Evolutionary conservation across 2,113 vertebrate species (phyloP).

Genomic region (Danionella cerebrum): DNA sequence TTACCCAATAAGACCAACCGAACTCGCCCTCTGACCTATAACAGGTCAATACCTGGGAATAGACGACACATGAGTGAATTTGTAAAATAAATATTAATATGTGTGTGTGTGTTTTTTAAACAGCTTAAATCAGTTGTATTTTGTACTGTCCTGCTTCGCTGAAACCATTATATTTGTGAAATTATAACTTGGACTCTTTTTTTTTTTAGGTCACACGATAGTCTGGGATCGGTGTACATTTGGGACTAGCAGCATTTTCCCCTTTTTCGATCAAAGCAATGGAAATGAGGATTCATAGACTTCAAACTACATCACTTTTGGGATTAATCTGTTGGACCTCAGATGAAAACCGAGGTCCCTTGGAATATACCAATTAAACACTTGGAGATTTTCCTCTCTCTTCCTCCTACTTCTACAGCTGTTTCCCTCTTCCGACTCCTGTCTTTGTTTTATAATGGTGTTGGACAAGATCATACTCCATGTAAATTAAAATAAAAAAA

Average conservation of each 20-base stretch:
- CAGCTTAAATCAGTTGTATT: no score
- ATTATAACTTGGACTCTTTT: constrained; percentile 14
- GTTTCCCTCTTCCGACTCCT: constrained; percentile 10
- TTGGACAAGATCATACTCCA: constrained; percentile 15
- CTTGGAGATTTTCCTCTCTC: constrained; percentile 8
- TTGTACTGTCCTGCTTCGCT: background rate
- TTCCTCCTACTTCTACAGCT: background rate
- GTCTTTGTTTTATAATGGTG: constrained; percentile 26
- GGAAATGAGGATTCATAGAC: constrained; percentile 34
- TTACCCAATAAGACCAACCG: no score
- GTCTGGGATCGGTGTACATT: constrained; percentile 45
- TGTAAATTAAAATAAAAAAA: constrained; percentile 43
- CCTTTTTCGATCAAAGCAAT: constrained; percentile 11
- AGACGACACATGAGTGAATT: no score
- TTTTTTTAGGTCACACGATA: constrained; percentile 68
- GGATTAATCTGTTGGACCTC: constrained; percentile 46
- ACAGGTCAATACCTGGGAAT: no score
- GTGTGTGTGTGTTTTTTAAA: no score
- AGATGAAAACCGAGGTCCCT: constrained; percentile 44
- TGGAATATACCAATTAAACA: constrained; percentile 40
- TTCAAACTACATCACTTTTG: constrained; percentile 43
- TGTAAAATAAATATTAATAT: no score
- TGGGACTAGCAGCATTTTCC: constrained; percentile 25
- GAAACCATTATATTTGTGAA: background rate
- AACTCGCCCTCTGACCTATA: no score